Evolutionary conservation across 2,113 vertebrate genomes (phyloP).

Genomic region (Micronycteris hirsuta): DNA sequence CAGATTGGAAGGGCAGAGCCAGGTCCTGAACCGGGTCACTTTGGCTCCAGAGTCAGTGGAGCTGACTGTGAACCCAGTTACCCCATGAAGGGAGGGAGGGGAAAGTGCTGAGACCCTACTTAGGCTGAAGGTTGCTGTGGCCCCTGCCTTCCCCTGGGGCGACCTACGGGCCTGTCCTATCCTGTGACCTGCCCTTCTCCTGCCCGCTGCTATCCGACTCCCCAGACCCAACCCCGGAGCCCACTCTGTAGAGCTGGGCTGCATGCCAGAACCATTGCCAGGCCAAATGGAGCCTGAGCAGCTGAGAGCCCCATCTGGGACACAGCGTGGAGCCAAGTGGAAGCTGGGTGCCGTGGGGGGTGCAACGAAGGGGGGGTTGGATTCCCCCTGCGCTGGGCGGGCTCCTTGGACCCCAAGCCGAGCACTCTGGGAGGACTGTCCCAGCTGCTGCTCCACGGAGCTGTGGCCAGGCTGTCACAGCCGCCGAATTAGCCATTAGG

Average conservation of each 20-base stretch:
- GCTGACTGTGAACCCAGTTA: neutral
- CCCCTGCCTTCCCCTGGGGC: neutral
- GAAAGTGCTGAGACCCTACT: neutral
- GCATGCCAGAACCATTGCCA: accelerated
- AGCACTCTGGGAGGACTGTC: accelerated
- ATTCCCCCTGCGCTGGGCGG: neutral
- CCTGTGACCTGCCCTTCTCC: neutral
- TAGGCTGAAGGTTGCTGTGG: neutral
- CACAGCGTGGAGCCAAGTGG: neutral
- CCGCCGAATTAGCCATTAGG: neutral
- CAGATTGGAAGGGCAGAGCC: neutral
- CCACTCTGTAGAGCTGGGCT: accelerated
- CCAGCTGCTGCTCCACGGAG: neutral
- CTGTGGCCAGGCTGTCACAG: neutral
- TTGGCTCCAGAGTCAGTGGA: neutral
- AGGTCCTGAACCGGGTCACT: too few species aligned
- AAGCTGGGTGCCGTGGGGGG: too few species aligned
- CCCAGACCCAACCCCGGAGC: neutral
- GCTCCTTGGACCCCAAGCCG: neutral
- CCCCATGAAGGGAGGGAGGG: too few species aligned
- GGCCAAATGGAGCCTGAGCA: neutral
- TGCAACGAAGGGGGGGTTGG: too few species aligned
- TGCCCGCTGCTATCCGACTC: neutral
- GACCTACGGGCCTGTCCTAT: too few species aligned
- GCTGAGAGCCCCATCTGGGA: neutral